These are phyloP conservation scores for Platynereis dumerilii DNA, from an alignment of 2,888 invertebrate species.

Conservation along the genomic window DNA sequence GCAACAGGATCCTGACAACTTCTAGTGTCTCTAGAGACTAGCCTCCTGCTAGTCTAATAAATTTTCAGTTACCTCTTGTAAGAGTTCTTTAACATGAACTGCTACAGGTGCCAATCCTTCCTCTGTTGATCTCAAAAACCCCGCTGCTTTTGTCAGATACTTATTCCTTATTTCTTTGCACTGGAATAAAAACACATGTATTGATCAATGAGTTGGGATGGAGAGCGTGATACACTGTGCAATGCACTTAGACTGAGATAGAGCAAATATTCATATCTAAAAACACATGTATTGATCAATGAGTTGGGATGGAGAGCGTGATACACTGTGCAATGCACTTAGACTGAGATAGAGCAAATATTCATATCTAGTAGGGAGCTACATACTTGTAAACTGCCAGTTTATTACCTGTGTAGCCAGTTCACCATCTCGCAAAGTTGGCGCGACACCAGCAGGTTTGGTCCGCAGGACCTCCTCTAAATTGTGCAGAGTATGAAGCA, in stretches of 20 bases:
- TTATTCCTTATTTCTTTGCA: conserved; percentile 68
- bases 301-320: too few species aligned
- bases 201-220: too few species aligned
- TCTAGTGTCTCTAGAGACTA: too few species aligned
- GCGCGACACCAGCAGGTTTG: conserved; percentile 62
- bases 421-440: conserved; percentile 67
- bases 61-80: conserved; percentile 43
- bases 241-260: too few species aligned
- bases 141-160: conserved; percentile 66
- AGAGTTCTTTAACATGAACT: conserved; percentile 38
- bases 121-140: conserved; percentile 41
- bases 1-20: too few species aligned
- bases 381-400: too few species aligned
- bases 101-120: conserved; percentile 41
- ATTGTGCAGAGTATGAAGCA: conserved; percentile 75
- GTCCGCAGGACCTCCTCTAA: conserved; percentile 65
- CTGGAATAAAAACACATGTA: conserved; percentile 34
- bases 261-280: too few species aligned
- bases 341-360: too few species aligned
- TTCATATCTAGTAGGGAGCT: too few species aligned
- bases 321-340: too few species aligned
- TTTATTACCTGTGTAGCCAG: conserved; percentile 49
- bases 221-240: too few species aligned
- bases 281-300: conserved; percentile 2
- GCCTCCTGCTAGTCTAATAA: too few species aligned